phyloP scores from a whole-genome alignment of 1,140 invertebrate species.

The Drosophila lacteicornis region DNA sequence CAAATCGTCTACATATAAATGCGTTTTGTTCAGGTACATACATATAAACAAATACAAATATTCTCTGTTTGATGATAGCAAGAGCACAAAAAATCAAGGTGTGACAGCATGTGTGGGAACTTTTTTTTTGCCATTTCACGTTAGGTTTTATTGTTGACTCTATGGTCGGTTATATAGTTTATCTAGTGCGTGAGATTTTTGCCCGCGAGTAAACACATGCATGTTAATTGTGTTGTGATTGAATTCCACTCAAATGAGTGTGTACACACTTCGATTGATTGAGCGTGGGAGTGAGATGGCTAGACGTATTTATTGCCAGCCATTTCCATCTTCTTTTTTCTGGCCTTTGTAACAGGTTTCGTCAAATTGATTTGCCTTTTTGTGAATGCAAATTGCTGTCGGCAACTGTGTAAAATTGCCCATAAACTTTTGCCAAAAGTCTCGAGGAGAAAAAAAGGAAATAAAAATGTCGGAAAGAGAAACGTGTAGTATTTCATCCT shows the following conservation, averaged over 20 bases:
- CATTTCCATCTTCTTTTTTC: neutral
- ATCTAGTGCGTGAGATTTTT: constrained; percentile 48
- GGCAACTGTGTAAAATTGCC: constrained; percentile 41
- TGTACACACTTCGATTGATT: constrained; percentile 36
- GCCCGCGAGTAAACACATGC: constrained; percentile 24
- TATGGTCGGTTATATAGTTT: constrained; percentile 47
- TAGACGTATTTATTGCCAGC: constrained; percentile 31
- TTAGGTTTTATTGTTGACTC: constrained; percentile 28
- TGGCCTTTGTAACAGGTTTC: constrained; percentile 59
- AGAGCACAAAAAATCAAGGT: constrained; percentile 19
- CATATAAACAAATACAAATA: neutral
- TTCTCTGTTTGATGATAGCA: constrained; percentile 2
- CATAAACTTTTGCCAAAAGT: constrained; percentile 30
- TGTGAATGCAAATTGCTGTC: constrained; percentile 50
- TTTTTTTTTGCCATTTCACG: constrained; percentile 13
- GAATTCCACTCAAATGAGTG: constrained; percentile 67
- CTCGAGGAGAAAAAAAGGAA: constrained; percentile 5
- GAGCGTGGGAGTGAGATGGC: constrained; percentile 27
- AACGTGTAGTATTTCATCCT: constrained; percentile 44
- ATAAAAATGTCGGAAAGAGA: constrained; percentile 30
- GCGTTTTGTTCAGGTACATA: constrained; percentile 1
- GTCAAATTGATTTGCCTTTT: constrained; percentile 26
- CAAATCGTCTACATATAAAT: constrained; percentile 12
- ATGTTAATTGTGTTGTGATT: constrained; percentile 79
- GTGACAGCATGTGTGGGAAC: constrained; percentile 25